Evolutionary conservation across 2,888 invertebrate species (phyloP).

Genomic region (Idaea biselata): DNA sequence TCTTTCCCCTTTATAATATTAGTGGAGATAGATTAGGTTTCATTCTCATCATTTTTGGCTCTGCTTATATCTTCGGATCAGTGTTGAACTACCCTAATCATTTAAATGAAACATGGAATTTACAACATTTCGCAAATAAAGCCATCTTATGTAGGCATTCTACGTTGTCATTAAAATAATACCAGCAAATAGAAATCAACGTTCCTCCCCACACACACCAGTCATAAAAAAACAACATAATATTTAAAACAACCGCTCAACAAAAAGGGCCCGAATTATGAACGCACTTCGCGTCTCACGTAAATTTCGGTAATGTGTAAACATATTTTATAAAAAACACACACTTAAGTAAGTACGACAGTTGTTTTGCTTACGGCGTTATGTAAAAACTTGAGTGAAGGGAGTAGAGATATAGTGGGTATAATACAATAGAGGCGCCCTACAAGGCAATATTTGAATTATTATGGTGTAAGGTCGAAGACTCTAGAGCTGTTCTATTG

Average conservation of each 20-base stretch:
- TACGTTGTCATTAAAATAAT: no score
- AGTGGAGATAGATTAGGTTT: no score
- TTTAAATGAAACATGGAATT: no score
- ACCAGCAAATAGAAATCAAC: neutral
- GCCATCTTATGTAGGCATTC: no score
- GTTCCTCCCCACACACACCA: neutral
- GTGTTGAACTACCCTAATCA: no score
- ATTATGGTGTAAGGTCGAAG: no score
- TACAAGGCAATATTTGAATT: no score
- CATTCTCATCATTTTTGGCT: no score
- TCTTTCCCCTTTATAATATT: no score
- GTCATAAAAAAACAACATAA: neutral
- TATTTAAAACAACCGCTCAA: neutral
- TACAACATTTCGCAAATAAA: no score
- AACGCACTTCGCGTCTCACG: neutral
- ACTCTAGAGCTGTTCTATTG: no score
- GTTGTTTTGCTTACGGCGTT: constrained; percentile 1
- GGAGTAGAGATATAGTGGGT: neutral
- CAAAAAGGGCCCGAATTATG: neutral
- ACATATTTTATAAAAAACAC: neutral
- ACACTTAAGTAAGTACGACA: neutral
- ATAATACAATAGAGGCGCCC: neutral
- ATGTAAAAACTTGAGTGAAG: constrained; percentile 1
- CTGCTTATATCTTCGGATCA: no score
- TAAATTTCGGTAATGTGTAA: neutral